Evolutionary conservation across 23 tunicate genomes (phyloP), one percentile per base, ranked within the genome.

Genomic region (Halocynthia roretzi): DNA sequence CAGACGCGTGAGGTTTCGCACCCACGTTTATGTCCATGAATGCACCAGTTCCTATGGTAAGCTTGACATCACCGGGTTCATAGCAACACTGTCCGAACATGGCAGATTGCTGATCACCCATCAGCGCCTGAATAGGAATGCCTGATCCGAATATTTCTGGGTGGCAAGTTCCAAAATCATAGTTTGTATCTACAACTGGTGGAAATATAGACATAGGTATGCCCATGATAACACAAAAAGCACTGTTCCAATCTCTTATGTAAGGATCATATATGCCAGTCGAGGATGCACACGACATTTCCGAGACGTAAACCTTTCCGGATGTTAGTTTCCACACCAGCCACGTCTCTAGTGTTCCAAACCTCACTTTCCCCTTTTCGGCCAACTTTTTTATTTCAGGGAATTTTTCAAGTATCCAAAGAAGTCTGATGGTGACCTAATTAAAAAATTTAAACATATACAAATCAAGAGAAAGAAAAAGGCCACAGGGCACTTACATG

Each of bases 41-140:
- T 8, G 99, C 91, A 10, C 99, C 99, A 10, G 99, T 95, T 5
- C 99, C 99, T 53, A 95, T 53, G 6, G 99, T 95, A 10, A 95
- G 57, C 53, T 95, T 95, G 15, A 88, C 80, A 77, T 95, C 99
- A 48, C 99, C 99, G 7, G 80, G 80, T 9, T 61, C 50, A 70
- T 82, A 84, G 68, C 94, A 88, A 52, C 96, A 69, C 70, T 95
- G 87, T 8, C 99, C 99, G 67, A 81, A 95, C 99, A 95, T 95
- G 60, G 99, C 91, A 51, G 96, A 95, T 51, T 87, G 87, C 72
- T 91, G 94, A 79, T 95, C 99, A 57, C 99, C 99, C 51, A 83
- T 83, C 12, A 79, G 80, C 6, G 79, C 76, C 10, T 86, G 56
- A 50, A 95, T 95, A 6, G 99, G 99, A 40, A 95, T 84, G 23